A percentile compares a stretch with the other conserved stretches of the same genome.
These are phyloP conservation scores for Homarus americanus DNA, from an alignment of 1,140 invertebrate genomes.

Conservation along the genomic window DNA sequence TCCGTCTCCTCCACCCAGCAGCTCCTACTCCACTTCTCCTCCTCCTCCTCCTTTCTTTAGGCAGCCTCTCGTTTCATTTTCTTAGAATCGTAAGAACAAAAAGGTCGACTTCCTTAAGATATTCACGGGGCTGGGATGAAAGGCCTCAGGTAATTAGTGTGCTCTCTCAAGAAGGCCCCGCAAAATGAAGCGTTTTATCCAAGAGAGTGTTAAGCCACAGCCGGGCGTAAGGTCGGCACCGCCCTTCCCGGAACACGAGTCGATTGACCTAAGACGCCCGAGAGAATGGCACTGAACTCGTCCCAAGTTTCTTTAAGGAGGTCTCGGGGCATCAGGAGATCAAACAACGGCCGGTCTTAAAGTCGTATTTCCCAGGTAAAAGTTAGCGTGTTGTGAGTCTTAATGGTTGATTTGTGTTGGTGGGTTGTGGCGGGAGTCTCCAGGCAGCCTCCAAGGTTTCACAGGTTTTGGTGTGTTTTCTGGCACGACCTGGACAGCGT, in stretches of 20 bases:
- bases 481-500: conserved; percentile 45
- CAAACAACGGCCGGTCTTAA: conserved; percentile 46
- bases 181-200: conserved; percentile 63
- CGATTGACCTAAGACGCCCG: conserved; percentile 29
- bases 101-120: conserved; percentile 72
- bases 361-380: conserved; percentile 51
- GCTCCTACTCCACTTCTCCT: not conserved
- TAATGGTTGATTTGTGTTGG: conserved; percentile 17
- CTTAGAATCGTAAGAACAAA: conserved; percentile 72
- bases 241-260: not conserved
- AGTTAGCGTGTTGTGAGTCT: conserved; percentile 2
- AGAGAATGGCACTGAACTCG: conserved; percentile 57
- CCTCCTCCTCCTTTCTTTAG: conserved; percentile 42
- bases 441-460: conserved; percentile 35
- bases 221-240: conserved; percentile 25
- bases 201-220: conserved; percentile 58
- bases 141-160: conserved; percentile 71
- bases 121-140: conserved; percentile 72
- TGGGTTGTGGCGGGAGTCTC: conserved; percentile 18
- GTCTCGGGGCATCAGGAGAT: conserved; percentile 57
- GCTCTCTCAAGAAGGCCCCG: conserved; percentile 67
- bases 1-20: not conserved
- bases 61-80: conserved; percentile 70
- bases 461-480: conserved; percentile 66
- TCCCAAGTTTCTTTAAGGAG: conserved; percentile 42